Base-by-base conservation (phyloP, 2,797 vertebrate genomes). In the Orestias chungarensis region DNA sequence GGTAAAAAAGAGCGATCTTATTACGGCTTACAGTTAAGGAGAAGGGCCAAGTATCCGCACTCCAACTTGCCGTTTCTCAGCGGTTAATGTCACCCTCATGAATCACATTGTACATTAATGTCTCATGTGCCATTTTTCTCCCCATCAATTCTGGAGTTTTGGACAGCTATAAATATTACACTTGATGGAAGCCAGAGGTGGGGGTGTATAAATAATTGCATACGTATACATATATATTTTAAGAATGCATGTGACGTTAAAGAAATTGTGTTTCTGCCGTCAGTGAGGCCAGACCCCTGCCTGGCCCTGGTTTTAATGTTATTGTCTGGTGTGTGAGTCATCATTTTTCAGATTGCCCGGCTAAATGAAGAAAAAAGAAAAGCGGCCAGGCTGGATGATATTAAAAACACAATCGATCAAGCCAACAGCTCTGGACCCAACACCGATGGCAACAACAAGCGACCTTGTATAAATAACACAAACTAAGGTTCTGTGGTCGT, bases 301-400 rank as follows among this genome's bases (percentile, higher is more conserved):
- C 64, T 59, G 62, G 57, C 66, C 72, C 66, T 43, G 84, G 72
- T 85, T 86, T 86, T 86, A 88, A 90, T 80, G 78, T 25, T 42
- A 87, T 84, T 76, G 84, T 88, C 86, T 82, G 17, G 46, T 3
- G 64, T 85, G 85, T 83, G 87, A 88, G 70, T 90, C 86, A 85
- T 90, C 80, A 73, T 82, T 82, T 83, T 66, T 81, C 64, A 64
- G 71, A n/a, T 77, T 74, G 59, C 70, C 61, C 64, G 50, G 77
- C 80, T 76, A 64, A 79, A 86, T 71, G 66, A 85, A 82, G 88
- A 78, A 9, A 38, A 20, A 12, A 31, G 23, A 20, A 31, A n/a
- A 86, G 86, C 66, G 78, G 70, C 78, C 76, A 25, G 76, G 64
- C 76, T 73, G 71, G 70, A 77, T 55, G 70, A 61, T 50, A 71